These are phyloP conservation scores for Aphidoletes aphidimyza DNA, from an alignment of 2,888 invertebrate species.

Conservation along the genomic window DNA sequence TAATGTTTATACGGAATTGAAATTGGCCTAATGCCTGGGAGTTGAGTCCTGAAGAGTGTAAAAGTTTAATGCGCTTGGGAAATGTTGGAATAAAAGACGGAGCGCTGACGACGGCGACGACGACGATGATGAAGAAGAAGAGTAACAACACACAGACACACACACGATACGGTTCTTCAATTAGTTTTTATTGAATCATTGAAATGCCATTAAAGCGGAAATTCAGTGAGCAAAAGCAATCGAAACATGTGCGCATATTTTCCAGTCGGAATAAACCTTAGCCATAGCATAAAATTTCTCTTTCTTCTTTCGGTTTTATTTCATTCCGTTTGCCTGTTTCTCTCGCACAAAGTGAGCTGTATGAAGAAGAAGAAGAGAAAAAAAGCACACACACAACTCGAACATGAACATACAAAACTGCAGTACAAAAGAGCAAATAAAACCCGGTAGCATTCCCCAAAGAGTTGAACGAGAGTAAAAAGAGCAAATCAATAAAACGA, in stretches of 20 bases:
- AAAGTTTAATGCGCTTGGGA: conserved; percentile 19
- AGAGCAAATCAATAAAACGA: not conserved
- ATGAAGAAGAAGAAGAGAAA: not conserved
- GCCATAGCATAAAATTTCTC: not conserved
- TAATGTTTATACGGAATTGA: conserved; percentile 6
- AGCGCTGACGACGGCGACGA: no score
- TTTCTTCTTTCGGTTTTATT: not conserved
- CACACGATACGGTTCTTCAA: conserved; percentile 19
- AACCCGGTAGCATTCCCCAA: not conserved
- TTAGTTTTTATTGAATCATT: conserved; percentile 36
- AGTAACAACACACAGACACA: no score
- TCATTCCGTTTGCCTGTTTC: no score
- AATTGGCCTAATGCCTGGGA: not conserved
- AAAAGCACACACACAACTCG: no score
- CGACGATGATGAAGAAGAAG: not conserved
- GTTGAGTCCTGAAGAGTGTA: not conserved
- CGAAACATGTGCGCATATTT: conserved; percentile 20
- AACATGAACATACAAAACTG: no score
- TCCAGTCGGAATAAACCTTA: not conserved
- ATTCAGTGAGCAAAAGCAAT: conserved; percentile 20
- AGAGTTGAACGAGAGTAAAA: not conserved
- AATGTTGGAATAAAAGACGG: not conserved
- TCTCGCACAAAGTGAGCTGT: not conserved
- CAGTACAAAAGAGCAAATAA: conserved; percentile 17
- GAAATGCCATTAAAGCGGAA: conserved; percentile 36